phyloP scores from a whole-genome alignment of 2,797 vertebrate species.

The Premnoplex brunnescens region DNA sequence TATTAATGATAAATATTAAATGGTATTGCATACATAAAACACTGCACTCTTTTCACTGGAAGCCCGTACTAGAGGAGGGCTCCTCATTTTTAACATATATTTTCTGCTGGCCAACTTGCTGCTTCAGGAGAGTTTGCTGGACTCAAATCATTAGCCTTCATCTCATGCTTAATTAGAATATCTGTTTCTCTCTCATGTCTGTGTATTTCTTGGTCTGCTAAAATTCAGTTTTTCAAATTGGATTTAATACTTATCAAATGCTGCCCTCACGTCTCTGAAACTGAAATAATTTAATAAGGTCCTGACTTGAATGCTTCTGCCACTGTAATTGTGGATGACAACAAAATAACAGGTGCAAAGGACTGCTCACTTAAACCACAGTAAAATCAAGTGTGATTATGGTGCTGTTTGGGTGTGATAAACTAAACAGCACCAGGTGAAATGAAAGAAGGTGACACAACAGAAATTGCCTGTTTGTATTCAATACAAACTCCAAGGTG shows the following conservation, averaged over 20 bases:
- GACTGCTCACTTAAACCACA: neutral
- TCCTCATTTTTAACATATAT: neutral
- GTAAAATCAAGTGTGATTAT: neutral
- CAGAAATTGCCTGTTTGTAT: neutral
- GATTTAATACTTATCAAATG: neutral
- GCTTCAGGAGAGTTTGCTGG: neutral
- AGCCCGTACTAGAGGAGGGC: neutral
- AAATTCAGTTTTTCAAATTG: neutral
- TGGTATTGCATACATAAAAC: neutral
- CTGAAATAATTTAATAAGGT: neutral
- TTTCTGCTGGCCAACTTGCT: neutral
- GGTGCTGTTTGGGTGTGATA: neutral
- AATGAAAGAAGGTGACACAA: neutral
- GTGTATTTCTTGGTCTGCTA: neutral
- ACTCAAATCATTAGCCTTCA: neutral
- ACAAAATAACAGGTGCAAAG: neutral
- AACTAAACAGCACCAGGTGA: neutral
- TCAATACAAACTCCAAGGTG: neutral
- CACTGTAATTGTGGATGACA: neutral
- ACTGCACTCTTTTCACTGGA: neutral
- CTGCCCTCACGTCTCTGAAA: neutral
- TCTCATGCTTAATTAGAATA: neutral
- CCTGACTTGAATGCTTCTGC: neutral
- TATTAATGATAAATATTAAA: neutral
- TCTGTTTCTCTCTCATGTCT: neutral